Evolutionary conservation across 2,888 invertebrate species (phyloP), one percentile per base, ranked within the genome.

Genomic region (Allolobophora icterica): DNA sequence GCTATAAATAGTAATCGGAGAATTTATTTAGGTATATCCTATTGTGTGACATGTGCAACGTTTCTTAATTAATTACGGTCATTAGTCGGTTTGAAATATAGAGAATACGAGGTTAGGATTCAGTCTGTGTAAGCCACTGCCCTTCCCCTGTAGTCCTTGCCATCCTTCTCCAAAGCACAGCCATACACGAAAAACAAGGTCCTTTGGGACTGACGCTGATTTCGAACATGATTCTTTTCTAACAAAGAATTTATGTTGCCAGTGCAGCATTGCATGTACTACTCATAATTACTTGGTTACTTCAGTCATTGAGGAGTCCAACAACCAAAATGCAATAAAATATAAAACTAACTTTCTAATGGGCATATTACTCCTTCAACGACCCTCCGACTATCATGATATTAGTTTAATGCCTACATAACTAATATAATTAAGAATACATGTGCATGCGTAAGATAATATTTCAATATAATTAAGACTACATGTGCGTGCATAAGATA

Each of bases 31-130:
- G 30, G n/a, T 71, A n/a, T 71, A 71, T 71, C 71, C 71, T n/a
- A 71, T 71, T n/a, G 13, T 71, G 71, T 71, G 71, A 71, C 71
- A 71, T 71, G 71, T 71, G 71, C 71, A 71, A 71, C 71, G n/a
- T 71, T 30, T n/a, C n/a, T n/a, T 71, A 52, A 52, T 24, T 52
- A 52, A 52, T 6, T 21, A 24, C 24, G 52, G 24, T 21, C 52
- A 52, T 52, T 24, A 24, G 30, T 71, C 71, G 5, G n/a, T 71
- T 6, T n/a, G 71, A 71, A 71, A 71, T n/a, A 71, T 71, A n/a
- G 71, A n/a, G 52, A 52, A 21, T 52, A 24, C 21, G 21, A 52
- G 52, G 52, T 52, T 24, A 52, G 19, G 19, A 15, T 71, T 71
- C 71, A 71, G 71, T 71, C n/a, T 1, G 30, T 71, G 30, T 4